Percentiles rank a stretch among this genome's conserved stretches.
These are phyloP conservation scores for Andricus curvator DNA, from an alignment of 2,888 invertebrate genomes.

Conservation along the genomic window DNA sequence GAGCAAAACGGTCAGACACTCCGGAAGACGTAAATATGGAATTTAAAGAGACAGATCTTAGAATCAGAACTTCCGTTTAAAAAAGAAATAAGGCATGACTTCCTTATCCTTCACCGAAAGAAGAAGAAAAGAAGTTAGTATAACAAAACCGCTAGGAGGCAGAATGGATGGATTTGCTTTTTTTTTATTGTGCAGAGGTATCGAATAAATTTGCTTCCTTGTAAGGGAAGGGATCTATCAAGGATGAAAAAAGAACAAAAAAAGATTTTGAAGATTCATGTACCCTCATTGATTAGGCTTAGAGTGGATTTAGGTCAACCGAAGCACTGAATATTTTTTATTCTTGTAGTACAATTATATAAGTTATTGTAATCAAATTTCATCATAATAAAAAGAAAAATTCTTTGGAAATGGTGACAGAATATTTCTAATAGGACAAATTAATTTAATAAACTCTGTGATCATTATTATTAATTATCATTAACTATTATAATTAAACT, in stretches of 20 bases:
- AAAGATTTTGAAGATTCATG: not conserved
- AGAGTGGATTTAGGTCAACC: not conserved
- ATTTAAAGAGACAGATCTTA: conserved; percentile 17
- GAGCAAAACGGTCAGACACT: not conserved
- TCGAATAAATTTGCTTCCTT: not conserved
- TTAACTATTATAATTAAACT: no score
- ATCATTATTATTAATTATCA: not conserved
- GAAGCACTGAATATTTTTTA: no score
- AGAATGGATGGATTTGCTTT: not conserved
- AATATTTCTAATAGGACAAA: no score
- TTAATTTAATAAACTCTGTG: no score
- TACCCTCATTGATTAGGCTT: not conserved
- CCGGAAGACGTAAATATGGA: conserved; percentile 4
- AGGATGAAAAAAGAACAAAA: not conserved
- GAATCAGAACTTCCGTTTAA: not conserved
- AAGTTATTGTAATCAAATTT: no score
- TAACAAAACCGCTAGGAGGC: not conserved
- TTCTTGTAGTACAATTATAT: no score
- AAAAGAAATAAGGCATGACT: not conserved
- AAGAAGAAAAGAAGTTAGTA: not conserved
- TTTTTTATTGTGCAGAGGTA: not conserved
- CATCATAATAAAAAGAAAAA: no score
- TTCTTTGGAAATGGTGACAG: no score
- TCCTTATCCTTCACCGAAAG: not conserved
- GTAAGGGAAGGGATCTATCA: not conserved